Base-by-base conservation (phyloP, 2,113 vertebrate species). In the Tupaia chinensis region DNA sequence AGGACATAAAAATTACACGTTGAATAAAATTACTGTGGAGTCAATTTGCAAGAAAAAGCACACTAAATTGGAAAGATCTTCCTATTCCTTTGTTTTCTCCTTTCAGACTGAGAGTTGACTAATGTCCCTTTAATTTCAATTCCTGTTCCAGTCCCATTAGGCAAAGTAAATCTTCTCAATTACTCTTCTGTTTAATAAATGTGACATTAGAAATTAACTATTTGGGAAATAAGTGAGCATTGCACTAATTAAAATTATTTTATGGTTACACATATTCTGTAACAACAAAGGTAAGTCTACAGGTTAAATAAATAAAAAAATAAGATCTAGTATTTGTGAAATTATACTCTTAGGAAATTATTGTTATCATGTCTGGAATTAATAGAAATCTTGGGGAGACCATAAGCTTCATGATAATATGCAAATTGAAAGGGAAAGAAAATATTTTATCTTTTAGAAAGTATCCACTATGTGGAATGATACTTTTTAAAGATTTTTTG, bases 181-280 rank as follows among this genome's bases (percentile, higher is more conserved):
- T 85, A 77, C 44, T 80, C 6, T 61, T 81, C 34, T 95, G 73
- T 15, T 70, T 60, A 92, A 83, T 58, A 73, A 77, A 84, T 83
- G 11, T 65, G 20, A 0, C 13, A 79, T 68, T 87, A 78, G 66
- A 5, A 80, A 94, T 93, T 72, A 88, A 81, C 5, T 85, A 72
- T 12, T 83, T 93, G 69, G 11, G n/a, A 1, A 70, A 82, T 16
- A 88, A 80, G 13, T 88, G 2, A 10, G 22, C 8, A 81, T 25
- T 2, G 22, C 58, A 65, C 53, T 79, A 80, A 60, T 76, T 91
- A 93, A 91, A 95, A 32, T 69, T 73, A 92, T 61, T 94, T 93
- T 68, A 73, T 25, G 5, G 1, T 82, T 86, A n/a, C 54, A 79
- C 87, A 19, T 7, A 44, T 73, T 60, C 25, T 70, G 81, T 23